Percentiles rank a stretch among this genome's conserved stretches.
These are phyloP conservation scores for Apostichopus leukothele DNA, from an alignment of 53 echinoderm and acorn worm species.

Conservation along the genomic window DNA sequence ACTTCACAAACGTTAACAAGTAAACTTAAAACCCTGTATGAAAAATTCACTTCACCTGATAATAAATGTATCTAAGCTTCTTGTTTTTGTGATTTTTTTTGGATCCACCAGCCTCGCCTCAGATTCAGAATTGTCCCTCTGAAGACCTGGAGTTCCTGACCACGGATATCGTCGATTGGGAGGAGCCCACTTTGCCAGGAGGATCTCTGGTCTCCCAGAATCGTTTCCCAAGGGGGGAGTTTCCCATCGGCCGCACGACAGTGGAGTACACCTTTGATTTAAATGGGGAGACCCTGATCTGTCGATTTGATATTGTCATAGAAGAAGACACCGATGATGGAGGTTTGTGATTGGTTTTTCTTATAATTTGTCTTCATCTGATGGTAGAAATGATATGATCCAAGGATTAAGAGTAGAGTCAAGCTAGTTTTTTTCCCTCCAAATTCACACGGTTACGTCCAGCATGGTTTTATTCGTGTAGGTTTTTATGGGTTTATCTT, in stretches of 20 bases:
- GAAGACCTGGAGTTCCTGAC: conserved; percentile 5
- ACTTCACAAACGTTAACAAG: too few species aligned
- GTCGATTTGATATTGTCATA: conserved; percentile 7
- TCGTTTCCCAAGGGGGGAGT: conserved; percentile 5
- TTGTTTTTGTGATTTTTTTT: neutral
- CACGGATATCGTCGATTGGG: neutral
- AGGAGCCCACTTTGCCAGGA: conserved; percentile 5
- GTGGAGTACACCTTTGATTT: conserved; percentile 22
- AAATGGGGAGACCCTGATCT: conserved; percentile 3
- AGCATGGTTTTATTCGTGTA: too few species aligned
- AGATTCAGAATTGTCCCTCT: conserved; percentile 28
- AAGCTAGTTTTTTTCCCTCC: too few species aligned
- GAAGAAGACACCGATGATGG: neutral
- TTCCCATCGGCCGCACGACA: conserved; percentile 10
- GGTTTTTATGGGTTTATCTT: too few species aligned
- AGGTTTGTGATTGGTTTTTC: neutral
- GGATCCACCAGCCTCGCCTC: neutral
- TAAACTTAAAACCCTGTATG: too few species aligned
- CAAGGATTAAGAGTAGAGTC: too few species aligned
- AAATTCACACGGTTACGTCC: too few species aligned
- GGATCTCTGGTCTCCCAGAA: conserved; percentile 22
- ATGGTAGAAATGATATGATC: neutral
- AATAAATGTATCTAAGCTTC: too few species aligned
- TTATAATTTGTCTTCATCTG: neutral
- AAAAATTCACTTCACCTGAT: too few species aligned